Conservation (phyloP, 2,797 vertebrate species). For the Aphelocoma californica region DNA sequence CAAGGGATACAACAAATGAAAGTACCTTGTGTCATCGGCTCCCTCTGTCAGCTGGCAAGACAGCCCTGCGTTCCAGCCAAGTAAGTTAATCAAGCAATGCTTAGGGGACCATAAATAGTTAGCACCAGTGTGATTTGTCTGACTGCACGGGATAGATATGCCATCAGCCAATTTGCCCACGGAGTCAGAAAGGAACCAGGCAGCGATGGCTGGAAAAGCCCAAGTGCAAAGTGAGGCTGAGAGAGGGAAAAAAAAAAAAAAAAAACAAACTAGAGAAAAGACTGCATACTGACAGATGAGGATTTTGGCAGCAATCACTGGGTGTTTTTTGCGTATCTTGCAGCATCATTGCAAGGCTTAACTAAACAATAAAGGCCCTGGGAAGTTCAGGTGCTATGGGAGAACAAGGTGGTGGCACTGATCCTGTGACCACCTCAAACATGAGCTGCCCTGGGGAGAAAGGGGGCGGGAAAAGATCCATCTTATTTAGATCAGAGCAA, state of each 20-base stretch:
- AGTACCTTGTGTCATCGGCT: not conserved
- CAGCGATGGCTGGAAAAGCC: not conserved
- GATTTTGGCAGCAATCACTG: not conserved
- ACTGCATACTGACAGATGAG: not conserved
- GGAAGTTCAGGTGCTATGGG: not conserved
- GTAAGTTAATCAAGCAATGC: not conserved
- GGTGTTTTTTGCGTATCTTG: not conserved
- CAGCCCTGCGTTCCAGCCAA: not conserved
- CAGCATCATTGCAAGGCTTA: not conserved
- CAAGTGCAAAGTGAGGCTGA: not conserved
- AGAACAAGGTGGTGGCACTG: not conserved
- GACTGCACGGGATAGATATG: not conserved
- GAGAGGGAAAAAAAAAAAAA: not conserved
- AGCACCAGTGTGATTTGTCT: not conserved
- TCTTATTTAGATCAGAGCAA: not conserved
- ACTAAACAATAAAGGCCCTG: not conserved
- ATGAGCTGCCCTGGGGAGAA: not conserved
- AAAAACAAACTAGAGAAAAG: not conserved
- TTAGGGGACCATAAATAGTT: not conserved
- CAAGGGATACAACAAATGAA: not conserved
- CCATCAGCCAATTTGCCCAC: not conserved
- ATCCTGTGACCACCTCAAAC: not conserved
- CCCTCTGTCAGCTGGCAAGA: not conserved
- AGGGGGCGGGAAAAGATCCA: not conserved
- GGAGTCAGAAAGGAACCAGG: not conserved